Evolutionary conservation across 2,113 vertebrate species (phyloP), one percentile per base, ranked within the genome.

Genomic region (Pterocles gutturalis): DNA sequence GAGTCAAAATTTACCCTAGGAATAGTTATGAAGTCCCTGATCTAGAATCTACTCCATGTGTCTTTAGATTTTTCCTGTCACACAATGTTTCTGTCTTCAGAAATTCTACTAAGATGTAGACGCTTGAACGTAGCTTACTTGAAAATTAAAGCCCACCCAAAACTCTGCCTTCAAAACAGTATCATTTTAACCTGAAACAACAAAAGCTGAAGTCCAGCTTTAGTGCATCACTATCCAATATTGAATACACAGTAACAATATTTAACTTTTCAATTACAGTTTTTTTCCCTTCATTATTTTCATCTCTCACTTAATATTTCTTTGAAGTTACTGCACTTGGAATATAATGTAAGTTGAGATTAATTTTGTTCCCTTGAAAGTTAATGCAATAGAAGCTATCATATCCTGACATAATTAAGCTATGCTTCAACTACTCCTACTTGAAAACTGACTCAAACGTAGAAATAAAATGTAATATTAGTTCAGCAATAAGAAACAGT

Each of bases 401-500:
- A 83, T 26, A 89, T 45, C 57, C 83, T 92, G 82, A 89, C 48
- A 91, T 94, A 93, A 97, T 93, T 87, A 96, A 95, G 82, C 58
- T 75, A 61, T 84, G 62, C 66, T 96, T 96, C 92, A 94, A 76
- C 72, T 79, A 79, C 45, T 96, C 11, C 57, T 80, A 75, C 84
- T 80, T 94, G 51, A 34, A 94, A 97, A 61, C 49, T 83, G 49
- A 90, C 66, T 93, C 58, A 83, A 96, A 82, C 34, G 33, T 61
- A 78, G 53, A 95, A 93, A 87, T 83, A 94, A 95, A 94, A 89
- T 64, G n/a, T 87, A 82, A 80, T 95, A 91, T 90, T 93, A 95
- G 82, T 91, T 86, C 51, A 90, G 73, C 38, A 86, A 41, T 17
- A 11, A 95, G 65, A 95, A 95, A 77, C 31, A 91, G 48, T 45